phyloP scores from a whole-genome alignment of 2,113 vertebrate species.

The Grammomys surdaster region DNA sequence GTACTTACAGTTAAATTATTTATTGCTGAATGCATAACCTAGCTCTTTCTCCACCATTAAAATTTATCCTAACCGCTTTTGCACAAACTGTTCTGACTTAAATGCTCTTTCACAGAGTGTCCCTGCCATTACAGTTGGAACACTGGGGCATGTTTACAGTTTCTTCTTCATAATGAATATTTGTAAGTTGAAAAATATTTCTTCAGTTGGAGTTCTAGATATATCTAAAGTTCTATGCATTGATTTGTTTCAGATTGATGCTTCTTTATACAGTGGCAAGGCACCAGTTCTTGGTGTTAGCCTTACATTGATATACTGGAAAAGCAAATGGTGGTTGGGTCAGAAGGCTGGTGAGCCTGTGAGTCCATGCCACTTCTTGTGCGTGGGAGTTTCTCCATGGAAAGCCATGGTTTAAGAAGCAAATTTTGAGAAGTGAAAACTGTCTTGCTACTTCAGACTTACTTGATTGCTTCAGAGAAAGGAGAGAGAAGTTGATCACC shows the following conservation, averaged over 20 bases:
- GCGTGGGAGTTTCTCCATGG: neutral
- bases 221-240: neutral
- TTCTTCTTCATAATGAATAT: neutral
- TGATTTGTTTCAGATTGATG: neutral
- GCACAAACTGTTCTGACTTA: neutral
- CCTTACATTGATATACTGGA: fast-evolving
- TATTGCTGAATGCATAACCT: slow-evolving; percentile 61
- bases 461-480: neutral
- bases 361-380: neutral
- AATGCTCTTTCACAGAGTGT: slow-evolving; percentile 3
- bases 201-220: neutral
- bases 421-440: neutral
- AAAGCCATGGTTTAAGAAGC: neutral
- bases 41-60: slow-evolving; percentile 47
- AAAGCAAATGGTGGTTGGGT: neutral
- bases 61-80: neutral
- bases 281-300: neutral
- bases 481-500: neutral
- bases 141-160: neutral
- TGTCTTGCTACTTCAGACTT: neutral
- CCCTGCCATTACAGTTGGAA: neutral
- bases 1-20: slow-evolving; percentile 62
- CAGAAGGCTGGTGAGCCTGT: neutral
- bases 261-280: neutral
- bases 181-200: slow-evolving; percentile 11